Conservation (phyloP, 2,797 vertebrate genomes). For the Chelon labrosus region DNA sequence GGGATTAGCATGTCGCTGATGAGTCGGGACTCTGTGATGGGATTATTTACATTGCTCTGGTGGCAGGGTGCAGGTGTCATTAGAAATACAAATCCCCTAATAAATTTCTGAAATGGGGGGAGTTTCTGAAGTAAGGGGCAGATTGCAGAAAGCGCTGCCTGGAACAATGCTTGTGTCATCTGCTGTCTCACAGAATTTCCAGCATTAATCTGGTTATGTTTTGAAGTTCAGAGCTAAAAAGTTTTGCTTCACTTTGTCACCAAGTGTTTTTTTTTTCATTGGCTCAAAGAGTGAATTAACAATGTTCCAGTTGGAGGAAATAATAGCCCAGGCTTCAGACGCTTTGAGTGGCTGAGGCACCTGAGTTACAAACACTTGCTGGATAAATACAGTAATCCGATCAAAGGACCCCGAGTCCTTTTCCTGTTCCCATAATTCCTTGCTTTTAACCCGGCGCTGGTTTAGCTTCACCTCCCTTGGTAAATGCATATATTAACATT, state of each 20-base stretch:
- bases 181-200: slow-evolving; percentile 71
- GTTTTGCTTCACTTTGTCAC: slow-evolving; percentile 72
- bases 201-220: slow-evolving; percentile 76
- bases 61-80: slow-evolving; percentile 88
- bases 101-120: slow-evolving; percentile 82
- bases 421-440: slow-evolving; percentile 68
- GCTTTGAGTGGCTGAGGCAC: slow-evolving; percentile 56
- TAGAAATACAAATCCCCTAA: slow-evolving; percentile 89
- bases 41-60: slow-evolving; percentile 88
- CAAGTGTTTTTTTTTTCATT: slow-evolving; percentile 54
- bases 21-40: slow-evolving; percentile 85
- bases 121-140: slow-evolving; percentile 57
- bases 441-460: slow-evolving; percentile 65
- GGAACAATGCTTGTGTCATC: slow-evolving; percentile 82
- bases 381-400: slow-evolving; percentile 78
- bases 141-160: slow-evolving; percentile 60
- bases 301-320: slow-evolving; percentile 73
- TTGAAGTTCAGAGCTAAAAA: slow-evolving; percentile 69
- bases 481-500: slow-evolving; percentile 72
- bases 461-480: slow-evolving; percentile 70
- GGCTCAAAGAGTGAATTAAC: slow-evolving; percentile 56
- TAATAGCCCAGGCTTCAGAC: slow-evolving; percentile 60
- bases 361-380: slow-evolving; percentile 70
- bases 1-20: slow-evolving; percentile 87
- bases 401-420: slow-evolving; percentile 68